A percentile compares a stretch with the other conserved stretches of the same genome.
phyloP scores from a whole-genome alignment of 2,113 vertebrate species.

The Porphyrio hochstetteri region DNA sequence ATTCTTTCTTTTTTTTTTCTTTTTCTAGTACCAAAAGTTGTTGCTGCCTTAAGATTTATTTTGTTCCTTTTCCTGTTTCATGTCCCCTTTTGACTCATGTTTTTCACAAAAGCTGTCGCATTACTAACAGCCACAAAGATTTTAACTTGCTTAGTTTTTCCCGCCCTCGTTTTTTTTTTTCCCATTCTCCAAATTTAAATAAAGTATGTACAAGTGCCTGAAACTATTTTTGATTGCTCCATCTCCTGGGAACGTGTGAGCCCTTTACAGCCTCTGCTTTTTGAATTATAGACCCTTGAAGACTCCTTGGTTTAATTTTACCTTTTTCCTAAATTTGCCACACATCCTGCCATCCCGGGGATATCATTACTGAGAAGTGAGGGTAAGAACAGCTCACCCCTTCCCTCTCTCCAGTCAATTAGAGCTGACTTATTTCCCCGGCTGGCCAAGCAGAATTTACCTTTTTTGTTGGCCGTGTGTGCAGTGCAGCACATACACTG shows the following conservation, averaged over 20 bases:
- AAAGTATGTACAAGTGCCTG: neutral
- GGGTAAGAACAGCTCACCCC: neutral
- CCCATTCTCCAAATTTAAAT: neutral
- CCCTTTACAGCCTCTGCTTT: neutral
- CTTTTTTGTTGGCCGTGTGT: neutral
- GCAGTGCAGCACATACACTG: rapidly evolving
- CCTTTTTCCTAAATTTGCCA: neutral
- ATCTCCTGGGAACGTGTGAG: neutral
- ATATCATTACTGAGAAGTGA: neutral
- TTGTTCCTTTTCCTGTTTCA: conserved; percentile 33
- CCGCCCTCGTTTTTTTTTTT: neutral
- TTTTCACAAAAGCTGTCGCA: neutral
- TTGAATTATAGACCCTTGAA: neutral
- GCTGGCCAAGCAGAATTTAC: neutral
- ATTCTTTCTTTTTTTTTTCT: neutral
- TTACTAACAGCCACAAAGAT: neutral
- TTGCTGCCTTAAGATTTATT: neutral
- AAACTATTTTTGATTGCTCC: neutral
- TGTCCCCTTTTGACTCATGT: neutral
- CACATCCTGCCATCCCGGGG: neutral
- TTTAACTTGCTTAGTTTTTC: neutral
- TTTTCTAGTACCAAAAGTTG: neutral
- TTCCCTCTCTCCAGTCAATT: neutral
- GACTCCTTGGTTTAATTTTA: neutral
- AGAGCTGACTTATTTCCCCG: neutral